Base-by-base conservation (phyloP, 1,140 invertebrate genomes). In the Dreissena rostriformis region DNA sequence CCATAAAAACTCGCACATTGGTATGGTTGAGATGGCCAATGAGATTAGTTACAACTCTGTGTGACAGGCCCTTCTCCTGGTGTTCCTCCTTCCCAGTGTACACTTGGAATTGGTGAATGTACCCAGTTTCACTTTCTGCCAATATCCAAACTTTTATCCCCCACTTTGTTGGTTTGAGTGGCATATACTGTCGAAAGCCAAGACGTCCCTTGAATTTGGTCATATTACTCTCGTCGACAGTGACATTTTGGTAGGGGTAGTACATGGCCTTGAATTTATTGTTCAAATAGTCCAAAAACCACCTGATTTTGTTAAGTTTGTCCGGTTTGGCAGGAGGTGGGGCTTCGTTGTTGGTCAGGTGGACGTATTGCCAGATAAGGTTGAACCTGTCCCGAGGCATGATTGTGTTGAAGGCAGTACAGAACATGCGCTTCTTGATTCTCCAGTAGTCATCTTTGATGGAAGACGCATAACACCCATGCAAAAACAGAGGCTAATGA, bases 111-210 rank as follows among this genome's bases (percentile, higher is more conserved):
- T 92, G 87, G 78, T 89, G 92, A 71, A 93, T 89, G 85, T 93
- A 94, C 51, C 93, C 92, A 15, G 89, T 86, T 17, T 66, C 80
- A 66, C 26, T 66, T 52, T 75, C 87, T 26, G 66, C 86, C 22
- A 87, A 26, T 12, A 49, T 81, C 92, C 93, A 94, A 66, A 93
- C 79, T 87, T 93, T 94, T 75, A 92, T 93, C 11, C 92, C 93
- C 86, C 93, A 88, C 90, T 94, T 94, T 82, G 93, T 94, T 65
- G 93, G 93, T 88, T 94, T 94, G 84, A 90, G 91, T 78, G 92
- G 92, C 28, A 92, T 91, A 85, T 94, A 94, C 87, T 94, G 92
- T 89, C 93, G 93, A 82, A 94, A 86, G 11, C 89, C 87, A 14
- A 80, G 80, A 53, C 89, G 52, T 15, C 91, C 91, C 85, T 92